Percentiles rank a stretch among this genome's conserved stretches.
Evolutionary conservation across 2,113 vertebrate species (phyloP).

Genomic region (Spilogale gracilis): DNA sequence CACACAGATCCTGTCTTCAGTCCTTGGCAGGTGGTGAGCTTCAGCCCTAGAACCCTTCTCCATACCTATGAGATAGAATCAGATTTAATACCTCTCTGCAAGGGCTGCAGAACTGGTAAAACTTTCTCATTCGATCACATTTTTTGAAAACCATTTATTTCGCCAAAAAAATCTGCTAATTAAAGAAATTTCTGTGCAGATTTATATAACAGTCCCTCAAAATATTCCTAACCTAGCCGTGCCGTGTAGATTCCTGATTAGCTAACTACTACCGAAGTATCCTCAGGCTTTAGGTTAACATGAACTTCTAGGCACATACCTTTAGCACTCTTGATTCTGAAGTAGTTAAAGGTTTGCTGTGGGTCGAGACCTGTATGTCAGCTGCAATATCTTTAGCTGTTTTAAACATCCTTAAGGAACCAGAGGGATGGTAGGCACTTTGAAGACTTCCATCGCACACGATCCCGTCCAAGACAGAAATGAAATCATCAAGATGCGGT

Average conservation of each 20-base stretch:
- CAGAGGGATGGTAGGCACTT: neutral
- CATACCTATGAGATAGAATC: neutral
- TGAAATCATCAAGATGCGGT: neutral
- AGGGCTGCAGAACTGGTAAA: neutral
- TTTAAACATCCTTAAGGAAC: neutral
- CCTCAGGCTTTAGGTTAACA: neutral
- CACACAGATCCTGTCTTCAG: neutral
- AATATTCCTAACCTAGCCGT: neutral
- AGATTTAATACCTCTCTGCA: neutral
- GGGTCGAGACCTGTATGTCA: neutral
- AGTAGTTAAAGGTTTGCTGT: neutral
- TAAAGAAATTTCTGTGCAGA: neutral
- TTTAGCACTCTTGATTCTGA: neutral
- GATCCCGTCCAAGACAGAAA: neutral
- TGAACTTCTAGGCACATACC: accelerated
- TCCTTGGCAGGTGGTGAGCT: neutral
- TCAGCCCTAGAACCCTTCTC: neutral
- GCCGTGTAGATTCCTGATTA: neutral
- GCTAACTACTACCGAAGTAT: neutral
- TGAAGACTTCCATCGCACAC: too few relatives aligned
- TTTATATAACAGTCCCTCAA: neutral
- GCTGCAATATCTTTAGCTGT: too few relatives aligned
- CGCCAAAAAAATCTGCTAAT: neutral
- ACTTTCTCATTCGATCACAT: neutral
- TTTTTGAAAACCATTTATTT: neutral